A percentile compares a stretch with the other conserved stretches of the same genome.
Conservation (phyloP, 1,140 invertebrate species). For the Eulimnadia texana region DNA sequence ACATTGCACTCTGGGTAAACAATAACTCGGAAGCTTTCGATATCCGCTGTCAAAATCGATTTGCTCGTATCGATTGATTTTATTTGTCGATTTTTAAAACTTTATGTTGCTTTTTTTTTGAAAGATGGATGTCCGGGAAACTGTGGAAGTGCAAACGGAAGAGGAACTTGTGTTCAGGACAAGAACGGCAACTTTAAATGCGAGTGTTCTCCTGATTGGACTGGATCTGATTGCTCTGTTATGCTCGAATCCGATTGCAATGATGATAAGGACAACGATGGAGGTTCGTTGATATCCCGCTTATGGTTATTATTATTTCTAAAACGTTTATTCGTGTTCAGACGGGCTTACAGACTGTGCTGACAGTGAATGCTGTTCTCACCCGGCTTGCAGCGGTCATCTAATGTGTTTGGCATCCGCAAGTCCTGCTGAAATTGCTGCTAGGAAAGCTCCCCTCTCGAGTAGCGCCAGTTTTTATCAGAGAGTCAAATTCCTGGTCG, state of each 20-base stretch:
- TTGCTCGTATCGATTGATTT: no score
- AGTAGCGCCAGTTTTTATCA: conserved; percentile 96
- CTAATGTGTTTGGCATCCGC: conserved; percentile 88
- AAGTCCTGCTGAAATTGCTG: conserved; percentile 84
- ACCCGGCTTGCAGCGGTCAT: conserved; percentile 65
- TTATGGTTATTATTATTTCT: not conserved
- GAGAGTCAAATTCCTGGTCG: conserved; percentile 93
- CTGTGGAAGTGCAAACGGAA: conserved; percentile 50
- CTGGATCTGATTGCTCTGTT: conserved; percentile 78
- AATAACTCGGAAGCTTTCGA: not conserved
- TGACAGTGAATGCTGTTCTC: conserved; percentile 83
- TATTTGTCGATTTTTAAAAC: conserved; percentile 2
- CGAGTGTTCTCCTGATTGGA: conserved; percentile 79
- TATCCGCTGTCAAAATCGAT: not conserved
- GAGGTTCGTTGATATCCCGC: conserved; percentile 42
- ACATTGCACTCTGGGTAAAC: conserved; percentile 87
- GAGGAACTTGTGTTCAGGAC: conserved; percentile 66
- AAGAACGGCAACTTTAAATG: conserved; percentile 76
- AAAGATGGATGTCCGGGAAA: conserved; percentile 87
- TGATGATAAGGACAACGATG: conserved; percentile 90
- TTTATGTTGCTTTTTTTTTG: conserved; percentile 5
- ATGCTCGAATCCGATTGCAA: conserved; percentile 80
- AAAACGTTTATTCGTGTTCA: no score
- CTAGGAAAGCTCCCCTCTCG: conserved; percentile 85
- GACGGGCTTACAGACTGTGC: conserved; percentile 96